phyloP scores from a whole-genome alignment of 2,888 invertebrate genomes.

The Onthophagus sagittarius region DNA sequence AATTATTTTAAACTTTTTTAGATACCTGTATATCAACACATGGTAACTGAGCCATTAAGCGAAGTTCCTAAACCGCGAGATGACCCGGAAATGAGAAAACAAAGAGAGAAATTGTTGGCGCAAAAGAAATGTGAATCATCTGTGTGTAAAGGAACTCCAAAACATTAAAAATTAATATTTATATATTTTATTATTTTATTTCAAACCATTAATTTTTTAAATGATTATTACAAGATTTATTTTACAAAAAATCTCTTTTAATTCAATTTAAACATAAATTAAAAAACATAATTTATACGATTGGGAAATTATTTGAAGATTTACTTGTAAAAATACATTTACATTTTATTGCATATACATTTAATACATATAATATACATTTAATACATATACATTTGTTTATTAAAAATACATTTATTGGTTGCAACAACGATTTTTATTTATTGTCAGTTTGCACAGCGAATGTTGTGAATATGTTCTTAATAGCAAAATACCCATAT shows the following conservation, averaged over 20 bases:
- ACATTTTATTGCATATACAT: too few relatives aligned
- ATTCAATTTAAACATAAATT: conserved; percentile 58
- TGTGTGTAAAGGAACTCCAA: not conserved
- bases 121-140: not conserved
- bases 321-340: conserved; percentile 63
- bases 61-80: conserved; percentile 53
- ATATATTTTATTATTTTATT: too few relatives aligned
- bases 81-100: conserved; percentile 22
- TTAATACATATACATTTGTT: too few relatives aligned
- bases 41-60: conserved; percentile 58
- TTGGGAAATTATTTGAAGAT: conserved; percentile 44
- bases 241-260: conserved; percentile 43
- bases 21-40: conserved; percentile 69
- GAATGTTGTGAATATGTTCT: too few relatives aligned
- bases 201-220: too few relatives aligned
- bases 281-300: conserved; percentile 54
- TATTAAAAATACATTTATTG: too few relatives aligned
- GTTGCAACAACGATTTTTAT: too few relatives aligned
- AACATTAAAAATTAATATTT: not conserved
- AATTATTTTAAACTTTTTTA: conserved; percentile 32
- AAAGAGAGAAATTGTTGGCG: conserved; percentile 4
- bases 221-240: not conserved
- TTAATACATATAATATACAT: too few relatives aligned
- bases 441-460: too few relatives aligned
- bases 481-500: too few relatives aligned